Base-by-base conservation (phyloP, 2,113 vertebrate genomes). In the Pseudopodoces humilis region DNA sequence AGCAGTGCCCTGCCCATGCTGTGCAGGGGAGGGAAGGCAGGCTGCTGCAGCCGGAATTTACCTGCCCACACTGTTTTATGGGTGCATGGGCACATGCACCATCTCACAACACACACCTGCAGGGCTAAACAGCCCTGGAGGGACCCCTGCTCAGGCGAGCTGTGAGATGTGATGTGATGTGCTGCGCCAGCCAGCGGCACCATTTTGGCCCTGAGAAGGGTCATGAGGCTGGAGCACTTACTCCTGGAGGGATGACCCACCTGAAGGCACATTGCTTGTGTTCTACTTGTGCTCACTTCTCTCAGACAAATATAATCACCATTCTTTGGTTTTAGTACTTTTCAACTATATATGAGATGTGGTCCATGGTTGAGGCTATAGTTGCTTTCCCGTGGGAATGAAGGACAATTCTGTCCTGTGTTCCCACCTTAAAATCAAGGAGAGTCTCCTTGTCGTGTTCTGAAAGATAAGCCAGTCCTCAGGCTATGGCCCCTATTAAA, bases 1-100 rank as follows among this genome's bases (percentile, higher is more conserved):
- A 21, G 39, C 31, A 6, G 11, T 50, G 43, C 14, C 43, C 15
- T 5, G 1, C 62, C 50, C 19, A 13, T 0, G 0, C 5, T 5
- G 9, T 19, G 25, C 6, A 5, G 43, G 25, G 23, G 8, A 74
- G 68, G 43, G 33, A 23, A 50, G 44, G n/a, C 33, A 76, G 12
- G 17, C 10, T 2, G 0, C 41, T 70, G 52, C n/a, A n/a, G 24
- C 27, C 3, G 3, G 10, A 23, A 17, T 49, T 80, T 56, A 43
- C 30, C 53, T n/a, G 15, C 49, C 14, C 0, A 1, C 0, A 2
- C 33, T 55, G 19, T 13, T 6, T 22, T 5, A 11, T 14, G 3
- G 0, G 71, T 77, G 58, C 11, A 2, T 5, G 53, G 58, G 23
- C 2, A 15, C 58, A 3, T 5, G 22, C 33, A 21, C 9, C 44